These are phyloP conservation scores for Pituophis catenifer DNA, from an alignment of 2,113 vertebrate species.

Conservation along the genomic window DNA sequence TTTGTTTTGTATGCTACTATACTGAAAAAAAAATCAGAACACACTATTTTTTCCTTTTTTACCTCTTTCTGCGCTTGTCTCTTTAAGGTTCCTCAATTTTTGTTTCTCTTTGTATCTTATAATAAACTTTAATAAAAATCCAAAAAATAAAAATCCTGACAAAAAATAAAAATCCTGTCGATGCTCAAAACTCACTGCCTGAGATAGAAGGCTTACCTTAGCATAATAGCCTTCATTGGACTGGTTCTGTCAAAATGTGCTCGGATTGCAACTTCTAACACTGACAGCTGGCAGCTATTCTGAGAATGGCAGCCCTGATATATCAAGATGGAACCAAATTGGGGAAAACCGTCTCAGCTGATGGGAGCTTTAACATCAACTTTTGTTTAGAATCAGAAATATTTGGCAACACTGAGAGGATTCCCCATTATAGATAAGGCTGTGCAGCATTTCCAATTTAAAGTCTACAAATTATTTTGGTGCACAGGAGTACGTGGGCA, in stretches of 20 bases:
- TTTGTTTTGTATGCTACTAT: background rate
- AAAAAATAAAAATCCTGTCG: background rate
- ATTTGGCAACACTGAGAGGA: background rate
- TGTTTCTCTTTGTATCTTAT: background rate
- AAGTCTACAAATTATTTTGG: background rate
- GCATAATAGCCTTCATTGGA: background rate
- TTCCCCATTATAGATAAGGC: background rate
- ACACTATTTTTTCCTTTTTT: background rate
- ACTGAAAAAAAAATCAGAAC: background rate
- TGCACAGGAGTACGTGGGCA: background rate
- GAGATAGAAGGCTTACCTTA: background rate
- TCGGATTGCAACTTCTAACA: background rate
- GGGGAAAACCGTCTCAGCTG: background rate
- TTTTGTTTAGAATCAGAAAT: background rate
- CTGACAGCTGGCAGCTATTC: background rate
- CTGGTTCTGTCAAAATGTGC: background rate
- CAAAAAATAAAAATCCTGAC: background rate
- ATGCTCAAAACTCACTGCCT: background rate
- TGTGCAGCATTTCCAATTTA: background rate
- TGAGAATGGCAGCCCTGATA: background rate
- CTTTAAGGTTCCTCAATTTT: background rate
- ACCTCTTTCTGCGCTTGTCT: background rate
- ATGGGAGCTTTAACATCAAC: background rate
- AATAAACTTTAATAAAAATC: background rate
- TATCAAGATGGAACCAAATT: background rate